These are phyloP conservation scores for Nysson spinosus DNA, from an alignment of 2,888 invertebrate species.

Conservation along the genomic window DNA sequence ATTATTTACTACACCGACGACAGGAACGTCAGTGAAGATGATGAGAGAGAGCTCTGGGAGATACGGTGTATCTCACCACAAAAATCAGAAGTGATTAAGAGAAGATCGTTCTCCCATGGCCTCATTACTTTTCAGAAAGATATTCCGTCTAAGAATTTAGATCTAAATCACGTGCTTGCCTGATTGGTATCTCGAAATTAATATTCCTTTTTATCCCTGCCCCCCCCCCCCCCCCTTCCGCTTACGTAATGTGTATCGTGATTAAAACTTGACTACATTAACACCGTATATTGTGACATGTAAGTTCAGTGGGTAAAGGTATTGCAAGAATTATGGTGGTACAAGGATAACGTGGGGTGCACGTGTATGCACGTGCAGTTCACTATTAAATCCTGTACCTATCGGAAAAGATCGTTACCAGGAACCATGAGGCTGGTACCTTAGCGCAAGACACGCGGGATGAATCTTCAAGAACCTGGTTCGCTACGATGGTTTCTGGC, in stretches of 20 bases:
- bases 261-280: too few relatives aligned
- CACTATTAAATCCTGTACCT: constrained; percentile 64
- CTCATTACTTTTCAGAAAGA: too few relatives aligned
- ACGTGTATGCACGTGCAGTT: constrained; percentile 46
- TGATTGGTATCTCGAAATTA: too few relatives aligned
- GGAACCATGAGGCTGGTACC: constrained; percentile 52
- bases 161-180: too few relatives aligned
- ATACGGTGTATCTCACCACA: too few relatives aligned
- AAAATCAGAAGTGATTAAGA: too few relatives aligned
- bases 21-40: not conserved
- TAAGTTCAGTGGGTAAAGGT: constrained; percentile 21
- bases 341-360: constrained; percentile 23
- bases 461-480: constrained; percentile 50
- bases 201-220: too few relatives aligned
- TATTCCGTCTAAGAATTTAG: too few relatives aligned
- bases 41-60: too few relatives aligned
- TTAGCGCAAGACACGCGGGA: constrained; percentile 47
- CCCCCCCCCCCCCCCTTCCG: too few relatives aligned
- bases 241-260: too few relatives aligned
- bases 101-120: too few relatives aligned
- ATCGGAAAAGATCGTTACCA: constrained; percentile 65
- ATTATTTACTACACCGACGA: constrained; percentile 17
- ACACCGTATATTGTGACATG: not conserved
- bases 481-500: constrained; percentile 42
- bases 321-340: constrained; percentile 32